phyloP scores from a whole-genome alignment of 2,888 invertebrate genomes.

The Drosophila stalkeri region DNA sequence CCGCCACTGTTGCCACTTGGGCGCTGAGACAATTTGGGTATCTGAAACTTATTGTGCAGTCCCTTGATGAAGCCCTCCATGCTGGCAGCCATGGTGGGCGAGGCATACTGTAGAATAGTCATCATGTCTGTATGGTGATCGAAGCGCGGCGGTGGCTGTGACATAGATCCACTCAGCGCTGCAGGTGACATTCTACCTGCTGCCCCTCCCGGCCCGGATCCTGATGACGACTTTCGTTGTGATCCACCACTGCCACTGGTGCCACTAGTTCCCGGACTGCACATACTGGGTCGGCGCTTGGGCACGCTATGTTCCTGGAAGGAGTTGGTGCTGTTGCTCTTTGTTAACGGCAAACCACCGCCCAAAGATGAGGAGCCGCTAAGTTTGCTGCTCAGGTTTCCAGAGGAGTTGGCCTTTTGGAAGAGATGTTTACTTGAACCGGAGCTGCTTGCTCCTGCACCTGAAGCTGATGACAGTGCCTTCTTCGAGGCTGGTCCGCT shows the following conservation, averaged over 20 bases:
- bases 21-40: constrained; percentile 91
- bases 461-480: constrained; percentile 23
- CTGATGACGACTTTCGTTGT: constrained; percentile 49
- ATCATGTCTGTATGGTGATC: constrained; percentile 84
- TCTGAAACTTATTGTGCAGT: constrained; percentile 93
- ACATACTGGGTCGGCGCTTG: constrained; percentile 68
- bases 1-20: constrained; percentile 30
- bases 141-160: constrained; percentile 80
- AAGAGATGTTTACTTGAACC: constrained; percentile 78
- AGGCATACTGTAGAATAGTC: constrained; percentile 87
- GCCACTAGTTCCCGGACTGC: constrained; percentile 46
- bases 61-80: constrained; percentile 92
- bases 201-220: neutral
- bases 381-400: constrained; percentile 81
- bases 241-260: constrained; percentile 4
- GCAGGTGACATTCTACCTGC: constrained; percentile 43
- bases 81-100: constrained; percentile 87
- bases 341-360: constrained; percentile 71
- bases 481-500: constrained; percentile 94
- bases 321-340: constrained; percentile 84
- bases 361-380: constrained; percentile 52
- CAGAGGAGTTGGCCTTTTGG: constrained; percentile 85
- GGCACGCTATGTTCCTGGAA: constrained; percentile 70
- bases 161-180: constrained; percentile 66
- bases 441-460: constrained; percentile 83